Base-by-base conservation (phyloP, 2,888 invertebrate genomes). In the Cryptosula pallasiana region DNA sequence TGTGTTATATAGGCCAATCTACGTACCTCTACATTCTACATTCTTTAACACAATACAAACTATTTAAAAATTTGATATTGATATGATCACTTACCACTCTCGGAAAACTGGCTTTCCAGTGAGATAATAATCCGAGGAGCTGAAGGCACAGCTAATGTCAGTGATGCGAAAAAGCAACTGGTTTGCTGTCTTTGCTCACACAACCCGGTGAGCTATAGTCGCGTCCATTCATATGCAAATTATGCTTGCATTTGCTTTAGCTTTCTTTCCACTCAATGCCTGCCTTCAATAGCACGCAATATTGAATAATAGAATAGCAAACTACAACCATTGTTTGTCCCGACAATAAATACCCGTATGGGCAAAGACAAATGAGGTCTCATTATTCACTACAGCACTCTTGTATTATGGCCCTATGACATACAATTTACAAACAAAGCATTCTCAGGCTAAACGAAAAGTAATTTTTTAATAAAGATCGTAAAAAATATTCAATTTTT, bases 251-350 rank as follows among this genome's bases (percentile, higher is more conserved):
- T 9, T 27, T 32, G 32, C 63, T 63, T 16, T 63, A 63, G 45
- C 45, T 45, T 45, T 45, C 45, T 45, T 32, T 3, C 34, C 27
- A 20, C 16, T 5, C 23, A 5, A 55, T 20, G 13, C 32, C 32
- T 13, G 13, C 9, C 32, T 32, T 63, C 63, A 32, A 63, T 32
- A 13, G 63, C 63, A 63, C 9, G 32, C 63, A 63, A 32, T 63
- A 63, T 63, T 63, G 63, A 63, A 63, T 63, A 63, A 63, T 63
- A 63, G 63, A 63, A 63, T 57, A 25, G 57, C n/a, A 16, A 16
- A 23, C 57, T 57, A 13, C 57, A 57, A 23, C n/a, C 25, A 57
- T 57, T 57, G 57, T 57, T 5, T 57, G 45, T 45, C 45, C 45
- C n/a, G n/a, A n/a, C n/a, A n/a, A n/a, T n/a, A n/a, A n/a, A n/a